Percentiles rank a stretch among this genome's conserved stretches.
phyloP scores from a whole-genome alignment of 2,113 vertebrate genomes.

The Hyperoodon ampullatus region DNA sequence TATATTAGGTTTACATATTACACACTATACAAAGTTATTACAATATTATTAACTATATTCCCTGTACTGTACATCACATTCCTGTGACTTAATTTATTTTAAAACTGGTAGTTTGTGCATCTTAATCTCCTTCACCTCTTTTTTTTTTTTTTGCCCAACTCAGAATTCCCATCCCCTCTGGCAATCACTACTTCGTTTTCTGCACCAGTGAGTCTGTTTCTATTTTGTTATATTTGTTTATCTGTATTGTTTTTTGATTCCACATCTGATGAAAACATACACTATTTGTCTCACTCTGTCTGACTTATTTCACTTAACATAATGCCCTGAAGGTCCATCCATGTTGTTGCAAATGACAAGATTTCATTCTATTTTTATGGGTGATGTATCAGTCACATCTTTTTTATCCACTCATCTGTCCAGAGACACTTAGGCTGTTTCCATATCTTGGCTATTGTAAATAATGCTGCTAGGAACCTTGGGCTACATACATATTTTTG shows the following conservation, averaged over 20 bases:
- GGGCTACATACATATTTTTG: background rate
- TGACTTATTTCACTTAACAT: background rate
- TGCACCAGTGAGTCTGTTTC: background rate
- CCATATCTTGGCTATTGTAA: background rate
- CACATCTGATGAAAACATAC: background rate
- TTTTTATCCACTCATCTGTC: background rate
- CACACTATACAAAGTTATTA: background rate
- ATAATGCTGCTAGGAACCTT: background rate
- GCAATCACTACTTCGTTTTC: background rate
- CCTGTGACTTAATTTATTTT: background rate
- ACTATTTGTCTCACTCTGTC: background rate
- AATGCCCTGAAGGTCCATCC: background rate
- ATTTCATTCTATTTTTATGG: background rate
- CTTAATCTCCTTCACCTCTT: background rate
- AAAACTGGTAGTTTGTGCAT: background rate
- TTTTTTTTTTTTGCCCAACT: background rate
- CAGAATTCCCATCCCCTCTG: background rate
- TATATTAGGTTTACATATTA: background rate
- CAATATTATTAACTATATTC: background rate
- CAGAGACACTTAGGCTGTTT: background rate
- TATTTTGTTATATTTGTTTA: background rate
- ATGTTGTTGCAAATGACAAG: background rate
- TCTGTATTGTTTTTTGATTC: background rate
- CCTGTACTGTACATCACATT: background rate
- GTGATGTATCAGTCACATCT: background rate